Conservation (phyloP, 2,113 vertebrate species). For the Paramormyrops kingsleyae region DNA sequence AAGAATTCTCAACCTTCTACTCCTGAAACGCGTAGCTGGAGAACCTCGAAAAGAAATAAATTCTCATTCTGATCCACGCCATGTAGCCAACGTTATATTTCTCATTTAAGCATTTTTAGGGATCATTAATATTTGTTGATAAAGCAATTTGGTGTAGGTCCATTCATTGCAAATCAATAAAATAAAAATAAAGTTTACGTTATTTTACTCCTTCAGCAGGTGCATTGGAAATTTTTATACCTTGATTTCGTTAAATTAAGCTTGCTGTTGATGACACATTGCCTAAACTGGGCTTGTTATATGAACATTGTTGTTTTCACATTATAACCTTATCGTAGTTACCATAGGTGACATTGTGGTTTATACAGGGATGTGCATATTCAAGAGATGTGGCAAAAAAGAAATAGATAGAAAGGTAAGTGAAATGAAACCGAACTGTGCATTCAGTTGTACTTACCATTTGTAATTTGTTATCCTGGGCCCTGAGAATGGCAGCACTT, state of each 20-base stretch:
- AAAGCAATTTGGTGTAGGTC: background rate
- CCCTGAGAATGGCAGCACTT: background rate
- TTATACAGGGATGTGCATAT: background rate
- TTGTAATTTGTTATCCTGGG: background rate
- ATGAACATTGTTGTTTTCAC: background rate
- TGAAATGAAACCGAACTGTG: background rate
- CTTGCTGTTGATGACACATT: background rate
- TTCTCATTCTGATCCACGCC: background rate
- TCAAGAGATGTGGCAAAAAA: background rate
- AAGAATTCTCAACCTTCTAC: conserved; percentile 17
- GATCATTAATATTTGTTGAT: background rate
- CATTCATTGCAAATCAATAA: background rate
- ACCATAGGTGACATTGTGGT: background rate
- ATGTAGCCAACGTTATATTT: background rate
- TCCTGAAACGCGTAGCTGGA: background rate
- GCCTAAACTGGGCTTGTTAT: background rate
- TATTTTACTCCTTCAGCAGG: background rate
- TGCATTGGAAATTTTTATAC: background rate
- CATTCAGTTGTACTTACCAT: background rate
- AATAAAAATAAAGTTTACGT: background rate
- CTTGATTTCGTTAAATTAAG: background rate
- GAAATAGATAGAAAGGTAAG: background rate
- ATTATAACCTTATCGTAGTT: background rate
- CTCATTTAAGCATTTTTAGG: background rate
- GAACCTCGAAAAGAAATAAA: background rate